Evolutionary conservation across 1,140 invertebrate genomes (phyloP).

Genomic region (Laupala kohalensis): DNA sequence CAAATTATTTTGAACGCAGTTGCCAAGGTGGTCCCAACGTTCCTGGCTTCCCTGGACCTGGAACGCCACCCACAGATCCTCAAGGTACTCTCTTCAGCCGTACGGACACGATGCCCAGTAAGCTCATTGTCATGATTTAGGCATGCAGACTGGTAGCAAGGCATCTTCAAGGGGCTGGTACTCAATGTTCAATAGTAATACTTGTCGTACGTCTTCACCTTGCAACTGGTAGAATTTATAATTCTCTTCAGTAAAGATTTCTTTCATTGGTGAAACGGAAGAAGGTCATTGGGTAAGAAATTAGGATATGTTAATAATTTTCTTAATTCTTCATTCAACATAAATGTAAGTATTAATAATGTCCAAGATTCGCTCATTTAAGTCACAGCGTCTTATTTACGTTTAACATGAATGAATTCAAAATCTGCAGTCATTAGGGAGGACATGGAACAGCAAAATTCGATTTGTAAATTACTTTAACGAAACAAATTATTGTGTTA

Average conservation of each 20-base stretch:
- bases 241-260: not conserved
- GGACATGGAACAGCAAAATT: too few species aligned
- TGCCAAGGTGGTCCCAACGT: conserved; percentile 21
- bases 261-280: not conserved
- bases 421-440: too few species aligned
- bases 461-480: too few species aligned
- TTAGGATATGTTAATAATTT: too few species aligned
- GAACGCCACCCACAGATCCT: conserved; percentile 14
- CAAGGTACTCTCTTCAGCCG: conserved; percentile 15
- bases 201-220: not conserved
- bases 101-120: conserved; percentile 9
- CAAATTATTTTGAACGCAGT: conserved; percentile 30
- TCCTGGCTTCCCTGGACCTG: conserved; percentile 1
- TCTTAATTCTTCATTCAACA: too few species aligned
- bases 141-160: not conserved
- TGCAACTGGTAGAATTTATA: not conserved
- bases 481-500: too few species aligned
- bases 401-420: too few species aligned
- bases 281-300: too few species aligned
- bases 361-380: too few species aligned
- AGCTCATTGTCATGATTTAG: conserved; percentile 2
- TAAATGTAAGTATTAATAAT: too few species aligned
- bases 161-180: not conserved
- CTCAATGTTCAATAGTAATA: not conserved
- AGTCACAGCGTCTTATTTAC: too few species aligned